A percentile compares a stretch with the other conserved stretches of the same genome.
Evolutionary conservation across 2,113 vertebrate genomes (phyloP).

Genomic region (Aleadryas rufinucha): DNA sequence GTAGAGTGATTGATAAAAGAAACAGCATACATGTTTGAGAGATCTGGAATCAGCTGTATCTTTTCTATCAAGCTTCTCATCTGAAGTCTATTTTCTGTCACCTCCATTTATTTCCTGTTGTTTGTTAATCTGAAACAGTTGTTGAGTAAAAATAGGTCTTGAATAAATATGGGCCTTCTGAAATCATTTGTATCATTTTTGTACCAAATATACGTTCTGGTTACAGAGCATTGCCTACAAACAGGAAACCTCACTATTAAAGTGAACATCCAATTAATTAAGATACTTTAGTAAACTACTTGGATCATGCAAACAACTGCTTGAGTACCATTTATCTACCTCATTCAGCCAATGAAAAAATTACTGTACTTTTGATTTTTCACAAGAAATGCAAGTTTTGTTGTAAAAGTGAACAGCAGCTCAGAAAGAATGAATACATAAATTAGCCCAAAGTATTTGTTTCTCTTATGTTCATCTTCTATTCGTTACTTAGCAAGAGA

Average conservation of each 20-base stretch:
- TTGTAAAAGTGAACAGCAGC: neutral
- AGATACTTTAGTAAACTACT: slow-evolving; percentile 54
- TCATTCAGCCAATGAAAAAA: slow-evolving; percentile 28
- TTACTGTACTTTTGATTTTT: neutral
- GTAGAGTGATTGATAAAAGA: slow-evolving; percentile 3
- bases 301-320: slow-evolving; percentile 53
- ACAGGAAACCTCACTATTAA: slow-evolving; percentile 52
- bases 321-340: slow-evolving; percentile 48
- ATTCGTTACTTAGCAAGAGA: neutral
- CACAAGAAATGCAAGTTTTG: slow-evolving; percentile 19
- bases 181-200: slow-evolving; percentile 8
- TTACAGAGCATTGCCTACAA: slow-evolving; percentile 29
- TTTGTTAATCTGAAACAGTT: slow-evolving; percentile 11
- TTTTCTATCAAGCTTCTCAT: neutral
- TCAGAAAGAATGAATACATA: slow-evolving; percentile 7
- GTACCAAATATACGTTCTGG: slow-evolving; percentile 1
- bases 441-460: neutral
- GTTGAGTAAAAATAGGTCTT: slow-evolving; percentile 34
- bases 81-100: slow-evolving; percentile 29
- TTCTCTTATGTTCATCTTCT: neutral
- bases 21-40: slow-evolving; percentile 17
- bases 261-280: slow-evolving; percentile 66
- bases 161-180: slow-evolving; percentile 10
- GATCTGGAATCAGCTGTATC: slow-evolving; percentile 3
- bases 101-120: slow-evolving; percentile 27